These are phyloP conservation scores for Mellilla xanthometata DNA, from an alignment of 2,888 invertebrate species.

Conservation along the genomic window DNA sequence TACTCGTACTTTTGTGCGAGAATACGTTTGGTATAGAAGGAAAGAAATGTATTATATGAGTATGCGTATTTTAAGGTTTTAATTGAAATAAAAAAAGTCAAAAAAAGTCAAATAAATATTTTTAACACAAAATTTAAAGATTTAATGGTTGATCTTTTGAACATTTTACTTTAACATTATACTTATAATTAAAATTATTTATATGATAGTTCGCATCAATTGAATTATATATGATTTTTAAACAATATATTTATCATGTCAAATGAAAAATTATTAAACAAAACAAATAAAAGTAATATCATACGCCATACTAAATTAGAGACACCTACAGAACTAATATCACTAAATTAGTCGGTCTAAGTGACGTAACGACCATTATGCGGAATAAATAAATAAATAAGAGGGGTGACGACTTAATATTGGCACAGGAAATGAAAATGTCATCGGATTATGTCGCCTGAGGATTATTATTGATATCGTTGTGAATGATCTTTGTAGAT, in stretches of 20 bases:
- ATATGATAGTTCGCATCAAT: no score
- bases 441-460: constrained; percentile 69
- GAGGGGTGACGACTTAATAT: constrained; percentile 45
- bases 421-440: constrained; percentile 79
- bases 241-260: no score
- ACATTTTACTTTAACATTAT: no score
- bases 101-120: no score
- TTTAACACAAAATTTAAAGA: no score
- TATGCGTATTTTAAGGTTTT: background rate
- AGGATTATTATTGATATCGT: constrained; percentile 75
- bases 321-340: constrained; percentile 24
- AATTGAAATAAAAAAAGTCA: no score
- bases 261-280: no score
- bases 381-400: constrained; percentile 54
- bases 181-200: no score
- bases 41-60: background rate
- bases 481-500: constrained; percentile 13
- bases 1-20: constrained; percentile 29
- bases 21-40: constrained; percentile 11
- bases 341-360: constrained; percentile 50
- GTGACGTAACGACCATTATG: constrained; percentile 51
- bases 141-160: no score
- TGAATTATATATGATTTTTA: no score
- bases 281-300: background rate
- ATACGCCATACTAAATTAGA: constrained; percentile 1